These are phyloP conservation scores for Seira musarum DNA, from an alignment of 2,888 invertebrate species.

Conservation along the genomic window DNA sequence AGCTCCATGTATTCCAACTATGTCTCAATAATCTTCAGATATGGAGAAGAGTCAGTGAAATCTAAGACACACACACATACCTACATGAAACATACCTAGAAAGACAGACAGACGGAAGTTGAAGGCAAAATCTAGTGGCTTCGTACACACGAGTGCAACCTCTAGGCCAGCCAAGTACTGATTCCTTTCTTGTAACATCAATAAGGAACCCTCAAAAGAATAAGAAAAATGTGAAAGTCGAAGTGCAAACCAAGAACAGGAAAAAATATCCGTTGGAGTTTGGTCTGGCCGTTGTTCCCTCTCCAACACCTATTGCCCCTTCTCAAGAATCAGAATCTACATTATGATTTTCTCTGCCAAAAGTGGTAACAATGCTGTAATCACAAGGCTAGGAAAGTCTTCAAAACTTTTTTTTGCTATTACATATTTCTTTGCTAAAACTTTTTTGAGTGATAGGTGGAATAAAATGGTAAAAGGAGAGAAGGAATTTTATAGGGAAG, in stretches of 20 bases:
- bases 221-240: neutral
- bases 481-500: neutral
- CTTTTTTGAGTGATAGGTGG: neutral
- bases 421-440: neutral
- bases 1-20: slow-evolving; percentile 14
- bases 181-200: too few species aligned
- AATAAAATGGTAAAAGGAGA: neutral
- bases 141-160: neutral
- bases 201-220: neutral
- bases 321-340: neutral
- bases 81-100: neutral
- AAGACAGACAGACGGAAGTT: slow-evolving; percentile 17
- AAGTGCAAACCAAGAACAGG: slow-evolving; percentile 6
- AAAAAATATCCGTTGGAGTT: neutral
- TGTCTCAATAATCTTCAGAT: slow-evolving; percentile 17
- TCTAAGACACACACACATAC: neutral
- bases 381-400: neutral
- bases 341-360: neutral
- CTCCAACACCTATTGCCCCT: neutral
- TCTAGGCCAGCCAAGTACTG: too few species aligned
- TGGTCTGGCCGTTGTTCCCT: neutral
- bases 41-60: slow-evolving; percentile 1
- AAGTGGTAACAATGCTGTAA: slow-evolving; percentile 3
- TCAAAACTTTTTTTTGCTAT: neutral
- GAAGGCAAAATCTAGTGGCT: neutral